Evolutionary conservation across 2,888 invertebrate species (phyloP), one percentile per base, ranked within the genome.

Genomic region (Synergus japonicus): DNA sequence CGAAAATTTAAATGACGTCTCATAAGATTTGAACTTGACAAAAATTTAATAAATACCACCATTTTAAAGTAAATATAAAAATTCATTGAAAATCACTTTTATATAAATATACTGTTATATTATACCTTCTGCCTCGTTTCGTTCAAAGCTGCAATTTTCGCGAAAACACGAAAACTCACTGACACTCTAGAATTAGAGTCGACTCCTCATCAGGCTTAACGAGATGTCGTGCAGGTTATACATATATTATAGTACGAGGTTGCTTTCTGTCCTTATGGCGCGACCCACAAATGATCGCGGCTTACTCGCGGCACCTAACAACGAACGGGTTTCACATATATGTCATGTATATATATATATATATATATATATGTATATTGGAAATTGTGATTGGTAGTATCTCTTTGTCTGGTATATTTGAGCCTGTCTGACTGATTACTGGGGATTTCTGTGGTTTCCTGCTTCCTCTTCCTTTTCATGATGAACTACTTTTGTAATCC

Each of bases 131-230:
- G 12, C 5, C 22, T 29, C 22, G 18, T 12, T 12, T 10, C 10
- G 4, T 12, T n/a, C 10, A 22, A 54, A 54, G n/a, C 65, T 22
- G 18, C 7, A 22, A 37, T 7, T 29, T 66, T 66, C 41, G 15
- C 15, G 44, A 3, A 66, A 4, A 37, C 66, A 15, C 41, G 15
- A 22, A 41, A 29, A 66, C 29, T 41, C 10, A 15, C 41, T 66
- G 41, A 44, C 8, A 66, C 66, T 18, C 41, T 12, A n/a, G 64
- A 76, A 73, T 73, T 80, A 63, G 79, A 66, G 79, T 29, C 78
- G 78, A 81, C 83, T 85, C 85, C 83, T 85, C 84, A 83, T 85
- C 85, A 83, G 81, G 81, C 80, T 82, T 83, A 82, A 83, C 83
- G 83, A 85, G 86, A 85, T 82, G 83, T 85, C 84, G 81, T 80